These are phyloP conservation scores for Rhinolophus ferrumequinum DNA, from an alignment of 2,113 vertebrate species.

Conservation along the genomic window DNA sequence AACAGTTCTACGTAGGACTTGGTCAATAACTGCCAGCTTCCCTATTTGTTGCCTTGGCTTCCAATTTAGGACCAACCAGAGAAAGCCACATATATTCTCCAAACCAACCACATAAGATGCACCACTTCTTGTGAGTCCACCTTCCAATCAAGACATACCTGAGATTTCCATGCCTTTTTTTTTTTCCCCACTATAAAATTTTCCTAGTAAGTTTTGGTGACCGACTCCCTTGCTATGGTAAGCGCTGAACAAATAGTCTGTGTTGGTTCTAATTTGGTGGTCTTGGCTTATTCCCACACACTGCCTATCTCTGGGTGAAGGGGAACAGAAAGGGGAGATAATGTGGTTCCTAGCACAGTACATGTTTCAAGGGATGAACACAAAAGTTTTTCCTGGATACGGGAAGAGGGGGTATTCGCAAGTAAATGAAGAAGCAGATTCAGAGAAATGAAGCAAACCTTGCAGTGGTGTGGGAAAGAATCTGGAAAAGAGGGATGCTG, in stretches of 20 bases:
- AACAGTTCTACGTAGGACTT: not conserved
- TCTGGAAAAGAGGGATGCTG: not conserved
- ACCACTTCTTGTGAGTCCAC: not conserved
- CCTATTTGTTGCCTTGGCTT: not conserved
- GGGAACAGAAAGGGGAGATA: not conserved
- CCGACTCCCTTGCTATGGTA: not conserved
- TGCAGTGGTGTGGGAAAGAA: not conserved
- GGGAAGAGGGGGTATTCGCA: not conserved
- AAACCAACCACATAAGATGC: not conserved
- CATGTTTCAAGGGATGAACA: not conserved
- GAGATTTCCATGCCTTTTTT: not conserved
- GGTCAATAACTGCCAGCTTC: not conserved
- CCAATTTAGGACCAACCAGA: not conserved
- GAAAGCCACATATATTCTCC: not conserved
- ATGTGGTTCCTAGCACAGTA: constrained; percentile 1
- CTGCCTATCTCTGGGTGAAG: not conserved
- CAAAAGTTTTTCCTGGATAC: not conserved
- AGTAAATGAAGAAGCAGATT: not conserved
- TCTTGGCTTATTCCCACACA: not conserved
- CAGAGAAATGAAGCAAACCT: not conserved
- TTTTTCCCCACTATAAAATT: not conserved
- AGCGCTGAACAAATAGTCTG: not conserved
- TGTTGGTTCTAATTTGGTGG: not conserved
- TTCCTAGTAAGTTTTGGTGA: not conserved
- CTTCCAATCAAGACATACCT: not conserved